These are phyloP conservation scores for Metaphire vulgaris DNA, from an alignment of 1,140 invertebrate species.

Conservation along the genomic window DNA sequence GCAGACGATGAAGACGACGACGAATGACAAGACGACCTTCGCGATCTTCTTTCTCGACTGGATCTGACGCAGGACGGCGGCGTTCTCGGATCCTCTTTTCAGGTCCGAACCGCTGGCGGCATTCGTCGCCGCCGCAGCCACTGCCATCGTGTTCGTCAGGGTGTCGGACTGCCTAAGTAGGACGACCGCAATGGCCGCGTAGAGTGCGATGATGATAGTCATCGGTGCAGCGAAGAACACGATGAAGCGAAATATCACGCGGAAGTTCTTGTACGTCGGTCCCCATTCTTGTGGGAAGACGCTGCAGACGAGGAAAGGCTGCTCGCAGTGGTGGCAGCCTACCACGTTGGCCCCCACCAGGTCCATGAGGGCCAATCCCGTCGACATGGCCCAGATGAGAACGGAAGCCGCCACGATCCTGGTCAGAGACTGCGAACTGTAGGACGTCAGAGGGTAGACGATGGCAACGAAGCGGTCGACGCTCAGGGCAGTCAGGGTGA, in stretches of 20 bases:
- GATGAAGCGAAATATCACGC: neutral
- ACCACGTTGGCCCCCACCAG: neutral
- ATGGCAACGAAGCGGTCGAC: conserved; percentile 63
- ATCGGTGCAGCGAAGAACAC: neutral
- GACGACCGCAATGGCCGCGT: neutral
- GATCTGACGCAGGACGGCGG: neutral
- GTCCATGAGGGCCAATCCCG: neutral
- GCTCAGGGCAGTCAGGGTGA: conserved; percentile 81
- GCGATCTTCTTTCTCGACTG: neutral
- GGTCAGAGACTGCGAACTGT: neutral
- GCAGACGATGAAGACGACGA: neutral
- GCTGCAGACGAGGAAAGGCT: neutral
- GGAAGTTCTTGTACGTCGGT: neutral
- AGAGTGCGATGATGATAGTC: neutral
- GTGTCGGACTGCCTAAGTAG: neutral
- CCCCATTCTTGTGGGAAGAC: neutral
- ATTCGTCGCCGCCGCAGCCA: too few relatives aligned
- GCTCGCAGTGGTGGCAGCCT: neutral
- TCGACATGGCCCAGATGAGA: neutral
- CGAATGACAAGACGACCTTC: neutral
- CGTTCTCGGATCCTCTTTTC: neutral
- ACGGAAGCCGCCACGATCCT: neutral
- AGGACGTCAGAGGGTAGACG: neutral
- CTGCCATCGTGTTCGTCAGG: neutral
- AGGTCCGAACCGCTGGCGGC: too few relatives aligned